phyloP scores from a whole-genome alignment of 2,888 invertebrate species.

The Melolontha melolontha region DNA sequence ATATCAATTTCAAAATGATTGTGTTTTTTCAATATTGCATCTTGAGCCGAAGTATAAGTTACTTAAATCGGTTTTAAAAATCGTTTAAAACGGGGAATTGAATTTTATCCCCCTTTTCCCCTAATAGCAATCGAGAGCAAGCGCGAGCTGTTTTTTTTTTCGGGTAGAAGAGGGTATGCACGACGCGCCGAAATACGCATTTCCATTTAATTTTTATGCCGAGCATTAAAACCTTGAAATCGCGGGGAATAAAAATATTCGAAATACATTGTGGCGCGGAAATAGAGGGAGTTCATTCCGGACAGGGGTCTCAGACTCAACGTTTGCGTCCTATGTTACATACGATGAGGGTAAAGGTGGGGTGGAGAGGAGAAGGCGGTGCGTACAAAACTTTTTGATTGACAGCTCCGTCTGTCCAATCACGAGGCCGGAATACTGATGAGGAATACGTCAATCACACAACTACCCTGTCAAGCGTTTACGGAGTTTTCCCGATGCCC shows the following conservation, averaged over 20 bases:
- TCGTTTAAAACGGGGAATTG: slow-evolving; percentile 65
- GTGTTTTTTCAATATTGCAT: slow-evolving; percentile 45
- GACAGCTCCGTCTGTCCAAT: slow-evolving; percentile 86
- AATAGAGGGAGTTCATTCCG: slow-evolving; percentile 16
- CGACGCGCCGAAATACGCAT: slow-evolving; percentile 53
- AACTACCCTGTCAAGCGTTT: slow-evolving; percentile 42
- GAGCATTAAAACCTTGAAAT: slow-evolving; percentile 62
- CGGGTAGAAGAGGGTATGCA: slow-evolving; percentile 16
- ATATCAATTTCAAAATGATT: slow-evolving; percentile 39
- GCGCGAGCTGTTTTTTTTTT: slow-evolving; percentile 2
- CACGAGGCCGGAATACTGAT: slow-evolving; percentile 80
- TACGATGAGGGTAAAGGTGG: slow-evolving; percentile 51
- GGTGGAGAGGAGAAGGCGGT: slow-evolving; percentile 56
- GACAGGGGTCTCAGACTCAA: slow-evolving; percentile 1
- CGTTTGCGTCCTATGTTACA: slow-evolving; percentile 7
- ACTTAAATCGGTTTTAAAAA: slow-evolving; percentile 64
- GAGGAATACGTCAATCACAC: slow-evolving; percentile 81
- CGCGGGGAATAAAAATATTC: slow-evolving; percentile 64
- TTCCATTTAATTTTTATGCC: slow-evolving; percentile 65
- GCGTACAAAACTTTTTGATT: slow-evolving; percentile 75
- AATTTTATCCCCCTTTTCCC: slow-evolving; percentile 55
- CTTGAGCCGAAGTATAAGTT: slow-evolving; percentile 44
- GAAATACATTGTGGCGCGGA: slow-evolving; percentile 58
- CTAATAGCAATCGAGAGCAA: slow-evolving; percentile 17
- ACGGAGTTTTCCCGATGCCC: slow-evolving; percentile 32